A percentile compares a stretch with the other conserved stretches of the same genome.
phyloP scores from a whole-genome alignment of 2,888 invertebrate genomes.

The Ormia ochracea region DNA sequence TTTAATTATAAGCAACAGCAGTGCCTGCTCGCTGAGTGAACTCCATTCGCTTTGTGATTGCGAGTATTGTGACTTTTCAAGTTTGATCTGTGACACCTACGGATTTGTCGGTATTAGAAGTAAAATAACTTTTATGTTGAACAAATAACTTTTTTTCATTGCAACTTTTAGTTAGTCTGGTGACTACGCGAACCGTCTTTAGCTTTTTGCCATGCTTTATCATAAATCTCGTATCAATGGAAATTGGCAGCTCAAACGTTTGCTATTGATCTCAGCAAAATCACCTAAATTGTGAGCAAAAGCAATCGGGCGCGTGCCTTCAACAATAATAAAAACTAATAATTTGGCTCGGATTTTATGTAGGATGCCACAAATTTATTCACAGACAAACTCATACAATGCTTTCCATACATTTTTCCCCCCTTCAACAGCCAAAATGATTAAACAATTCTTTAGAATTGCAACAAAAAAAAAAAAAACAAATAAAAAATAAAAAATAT shows the following conservation, averaged over 20 bases:
- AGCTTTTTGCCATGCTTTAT: conserved; percentile 27
- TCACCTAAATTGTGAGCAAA: background rate
- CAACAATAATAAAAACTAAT: conserved; percentile 17
- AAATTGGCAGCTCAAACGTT: conserved; percentile 38
- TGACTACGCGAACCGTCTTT: conserved; percentile 6
- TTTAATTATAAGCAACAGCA: conserved; percentile 45
- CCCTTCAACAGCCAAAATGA: background rate
- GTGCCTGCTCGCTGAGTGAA: background rate
- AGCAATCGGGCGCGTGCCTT: conserved; percentile 51
- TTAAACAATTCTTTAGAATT: background rate
- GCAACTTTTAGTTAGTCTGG: background rate
- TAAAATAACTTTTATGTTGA: background rate
- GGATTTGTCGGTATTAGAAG: conserved; percentile 51
- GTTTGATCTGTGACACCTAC: conserved; percentile 61
- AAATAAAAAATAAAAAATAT: background rate
- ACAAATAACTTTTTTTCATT: background rate
- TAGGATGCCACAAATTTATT: conserved; percentile 41
- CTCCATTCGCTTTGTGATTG: background rate
- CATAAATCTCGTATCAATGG: conserved; percentile 34
- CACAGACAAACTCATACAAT: background rate
- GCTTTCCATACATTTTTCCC: conserved; percentile 2
- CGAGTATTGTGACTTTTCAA: conserved; percentile 24
- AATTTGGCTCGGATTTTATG: conserved; percentile 20
- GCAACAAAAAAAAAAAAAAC: no score
- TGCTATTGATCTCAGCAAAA: conserved; percentile 27